Conservation (phyloP, 2,797 vertebrate genomes). For the Centroberyx gerrardi region DNA sequence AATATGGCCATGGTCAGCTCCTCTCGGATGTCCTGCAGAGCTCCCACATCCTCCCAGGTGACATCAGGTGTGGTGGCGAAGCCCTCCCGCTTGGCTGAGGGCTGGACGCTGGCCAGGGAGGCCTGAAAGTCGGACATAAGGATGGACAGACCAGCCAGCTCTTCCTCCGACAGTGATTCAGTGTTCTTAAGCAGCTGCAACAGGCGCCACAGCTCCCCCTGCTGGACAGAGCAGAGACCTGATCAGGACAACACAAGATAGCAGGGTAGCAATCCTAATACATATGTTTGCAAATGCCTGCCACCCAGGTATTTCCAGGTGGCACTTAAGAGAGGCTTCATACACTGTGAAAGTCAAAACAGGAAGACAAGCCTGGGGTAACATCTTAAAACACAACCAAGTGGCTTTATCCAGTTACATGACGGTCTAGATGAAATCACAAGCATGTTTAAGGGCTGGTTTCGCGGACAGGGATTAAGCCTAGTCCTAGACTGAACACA, state of each 20-base stretch:
- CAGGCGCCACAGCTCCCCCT: conserved; percentile 89
- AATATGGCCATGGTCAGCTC: conserved; percentile 98
- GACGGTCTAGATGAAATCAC: too few species aligned
- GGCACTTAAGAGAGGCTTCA: too few species aligned
- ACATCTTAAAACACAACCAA: too few species aligned
- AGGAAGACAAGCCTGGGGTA: too few species aligned
- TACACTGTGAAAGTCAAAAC: too few species aligned
- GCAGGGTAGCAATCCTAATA: background rate
- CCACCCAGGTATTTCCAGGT: too few species aligned
- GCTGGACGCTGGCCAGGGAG: conserved; percentile 91
- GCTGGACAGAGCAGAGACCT: conserved; percentile 34
- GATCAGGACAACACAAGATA: background rate
- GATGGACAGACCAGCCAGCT: conserved; percentile 89
- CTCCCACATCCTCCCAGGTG: conserved; percentile 95
- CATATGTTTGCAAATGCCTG: too few species aligned
- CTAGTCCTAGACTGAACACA: too few species aligned
- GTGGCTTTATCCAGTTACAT: too few species aligned
- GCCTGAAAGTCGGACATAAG: conserved; percentile 92
- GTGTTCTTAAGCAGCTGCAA: conserved; percentile 86
- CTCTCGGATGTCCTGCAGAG: conserved; percentile 93
- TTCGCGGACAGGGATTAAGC: too few species aligned
- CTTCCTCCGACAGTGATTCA: conserved; percentile 86
- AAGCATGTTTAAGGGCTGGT: too few species aligned
- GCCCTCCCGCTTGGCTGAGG: conserved; percentile 97
- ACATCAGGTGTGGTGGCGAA: conserved; percentile 97